Conservation (phyloP, 2,888 invertebrate species). For the Lycaena phlaeas region DNA sequence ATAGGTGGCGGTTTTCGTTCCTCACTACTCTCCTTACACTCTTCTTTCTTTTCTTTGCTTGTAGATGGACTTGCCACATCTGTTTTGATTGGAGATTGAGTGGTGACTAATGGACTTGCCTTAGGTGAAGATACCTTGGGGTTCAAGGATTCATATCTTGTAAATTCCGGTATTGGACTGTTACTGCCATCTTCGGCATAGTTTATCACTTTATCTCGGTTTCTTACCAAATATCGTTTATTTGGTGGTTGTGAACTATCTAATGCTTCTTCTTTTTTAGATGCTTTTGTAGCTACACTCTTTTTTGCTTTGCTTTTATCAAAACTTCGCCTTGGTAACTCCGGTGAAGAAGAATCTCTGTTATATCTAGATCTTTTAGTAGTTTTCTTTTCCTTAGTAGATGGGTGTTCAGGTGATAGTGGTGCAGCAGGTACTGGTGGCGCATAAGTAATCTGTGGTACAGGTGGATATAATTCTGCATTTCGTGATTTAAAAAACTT, state of each 20-base stretch:
- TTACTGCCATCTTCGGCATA: conserved; percentile 76
- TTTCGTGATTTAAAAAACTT: conserved; percentile 93
- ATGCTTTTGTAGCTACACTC: conserved; percentile 53
- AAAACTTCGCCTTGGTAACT: conserved; percentile 55
- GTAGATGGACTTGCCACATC: conserved; percentile 61
- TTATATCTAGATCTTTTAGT: conserved; percentile 51
- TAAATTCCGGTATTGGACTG: conserved; percentile 63
- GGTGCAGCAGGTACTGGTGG: conserved; percentile 60
- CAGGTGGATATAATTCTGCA: conserved; percentile 73
- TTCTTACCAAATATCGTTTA: conserved; percentile 66
- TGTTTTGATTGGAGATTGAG: conserved; percentile 46
- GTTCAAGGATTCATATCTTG: conserved; percentile 45
- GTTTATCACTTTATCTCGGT: conserved; percentile 75
- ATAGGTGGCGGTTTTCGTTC: conserved; percentile 83
- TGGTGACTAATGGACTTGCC: conserved; percentile 53
- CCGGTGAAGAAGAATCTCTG: conserved; percentile 63
- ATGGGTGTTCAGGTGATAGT: conserved; percentile 58
- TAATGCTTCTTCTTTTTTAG: conserved; percentile 54
- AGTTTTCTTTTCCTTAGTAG: conserved; percentile 53
- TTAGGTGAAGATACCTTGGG: conserved; percentile 57
- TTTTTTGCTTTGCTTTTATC: conserved; percentile 57
- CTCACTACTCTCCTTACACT: conserved; percentile 47
- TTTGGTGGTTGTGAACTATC: conserved; percentile 60
- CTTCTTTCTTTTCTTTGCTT: conserved; percentile 47
- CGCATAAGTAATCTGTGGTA: conserved; percentile 66